Conservation (phyloP, 2,888 invertebrate genomes). For the Diadegma fenestrale region DNA sequence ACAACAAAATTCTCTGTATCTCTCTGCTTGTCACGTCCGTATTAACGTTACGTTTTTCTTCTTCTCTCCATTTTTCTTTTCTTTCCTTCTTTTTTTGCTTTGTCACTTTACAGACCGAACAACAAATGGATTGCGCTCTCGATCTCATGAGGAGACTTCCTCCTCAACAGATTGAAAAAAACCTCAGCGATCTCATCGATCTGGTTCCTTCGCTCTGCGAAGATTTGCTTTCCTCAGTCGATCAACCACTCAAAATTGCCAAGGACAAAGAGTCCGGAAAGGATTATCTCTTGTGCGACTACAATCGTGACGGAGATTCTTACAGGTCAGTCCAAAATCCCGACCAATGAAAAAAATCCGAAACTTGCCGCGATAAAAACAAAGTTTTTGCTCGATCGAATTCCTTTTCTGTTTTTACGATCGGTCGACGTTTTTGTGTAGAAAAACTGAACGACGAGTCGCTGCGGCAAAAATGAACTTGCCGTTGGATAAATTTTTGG, state of each 20-base stretch:
- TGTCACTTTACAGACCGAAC: conserved; percentile 90
- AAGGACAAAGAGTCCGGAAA: conserved; percentile 97
- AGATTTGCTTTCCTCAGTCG: conserved; percentile 98
- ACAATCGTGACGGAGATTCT: conserved; percentile 99
- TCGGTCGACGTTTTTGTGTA: no score
- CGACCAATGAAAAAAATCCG: not conserved
- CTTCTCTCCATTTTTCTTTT: not conserved
- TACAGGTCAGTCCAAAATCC: conserved; percentile 88
- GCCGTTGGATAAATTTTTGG: no score
- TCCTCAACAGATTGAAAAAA: conserved; percentile 99
- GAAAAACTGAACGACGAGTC: no score
- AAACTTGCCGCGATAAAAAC: not conserved
- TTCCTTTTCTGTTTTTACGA: no score
- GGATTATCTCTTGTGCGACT: conserved; percentile 99
- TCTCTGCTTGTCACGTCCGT: conserved; percentile 14
- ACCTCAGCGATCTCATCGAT: conserved; percentile 98
- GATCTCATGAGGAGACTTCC: conserved; percentile 99
- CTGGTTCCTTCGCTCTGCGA: conserved; percentile 98
- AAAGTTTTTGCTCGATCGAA: no score
- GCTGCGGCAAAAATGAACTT: no score
- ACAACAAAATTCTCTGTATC: not conserved
- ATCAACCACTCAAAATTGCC: conserved; percentile 99
- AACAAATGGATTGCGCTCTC: conserved; percentile 99
- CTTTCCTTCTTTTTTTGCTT: not conserved
- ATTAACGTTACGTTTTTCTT: not conserved